phyloP scores from a whole-genome alignment of 2,113 vertebrate species.

The Crotalus horridus region DNA sequence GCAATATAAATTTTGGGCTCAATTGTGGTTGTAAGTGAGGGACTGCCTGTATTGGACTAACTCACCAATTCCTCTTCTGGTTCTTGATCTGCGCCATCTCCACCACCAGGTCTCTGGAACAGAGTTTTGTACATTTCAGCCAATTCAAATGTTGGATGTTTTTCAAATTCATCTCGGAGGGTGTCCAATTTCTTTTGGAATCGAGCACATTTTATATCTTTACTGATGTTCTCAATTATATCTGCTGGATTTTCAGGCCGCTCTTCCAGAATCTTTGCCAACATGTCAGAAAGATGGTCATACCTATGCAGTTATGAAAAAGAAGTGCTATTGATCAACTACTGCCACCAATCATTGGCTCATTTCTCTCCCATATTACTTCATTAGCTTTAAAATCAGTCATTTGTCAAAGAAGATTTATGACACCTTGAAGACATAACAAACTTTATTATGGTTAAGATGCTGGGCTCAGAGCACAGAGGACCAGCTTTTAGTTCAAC shows the following conservation, averaged over 20 bases:
- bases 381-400: not conserved
- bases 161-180: slow-evolving; percentile 69
- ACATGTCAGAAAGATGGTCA: slow-evolving; percentile 82
- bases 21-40: not conserved
- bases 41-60: slow-evolving; percentile 10
- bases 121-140: slow-evolving; percentile 78
- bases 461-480: not conserved
- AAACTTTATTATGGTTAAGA: not conserved
- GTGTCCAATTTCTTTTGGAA: slow-evolving; percentile 75
- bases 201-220: slow-evolving; percentile 75
- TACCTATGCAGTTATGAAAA: slow-evolving; percentile 72
- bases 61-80: slow-evolving; percentile 77
- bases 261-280: slow-evolving; percentile 86
- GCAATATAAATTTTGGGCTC: not conserved
- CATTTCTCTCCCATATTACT: not conserved
- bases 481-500: not conserved
- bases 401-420: not conserved
- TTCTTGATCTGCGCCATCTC: slow-evolving; percentile 67
- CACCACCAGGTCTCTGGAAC: slow-evolving; percentile 64
- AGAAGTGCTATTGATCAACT: not conserved
- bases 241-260: slow-evolving; percentile 80
- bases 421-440: not conserved
- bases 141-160: slow-evolving; percentile 65
- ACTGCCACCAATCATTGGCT: not conserved
- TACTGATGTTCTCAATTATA: slow-evolving; percentile 85